phyloP scores from a whole-genome alignment of 2,888 invertebrate species.

The Amphiduros pacificus region DNA sequence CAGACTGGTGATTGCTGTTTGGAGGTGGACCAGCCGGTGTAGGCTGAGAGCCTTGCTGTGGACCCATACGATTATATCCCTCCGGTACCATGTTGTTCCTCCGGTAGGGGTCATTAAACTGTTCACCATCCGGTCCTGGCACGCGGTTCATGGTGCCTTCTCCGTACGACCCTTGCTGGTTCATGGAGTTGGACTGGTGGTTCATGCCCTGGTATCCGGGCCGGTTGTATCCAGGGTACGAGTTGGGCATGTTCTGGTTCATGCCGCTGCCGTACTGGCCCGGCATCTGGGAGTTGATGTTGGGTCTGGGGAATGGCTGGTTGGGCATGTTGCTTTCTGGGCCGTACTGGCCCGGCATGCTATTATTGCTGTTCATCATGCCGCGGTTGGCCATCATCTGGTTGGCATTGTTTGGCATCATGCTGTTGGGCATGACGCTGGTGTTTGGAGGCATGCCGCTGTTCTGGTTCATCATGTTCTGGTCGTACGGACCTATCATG shows the following conservation, averaged over 20 bases:
- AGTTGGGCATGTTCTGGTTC: constrained; percentile 1
- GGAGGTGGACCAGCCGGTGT: not conserved
- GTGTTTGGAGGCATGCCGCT: constrained; percentile 6
- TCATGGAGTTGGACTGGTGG: not conserved
- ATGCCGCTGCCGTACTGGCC: not conserved
- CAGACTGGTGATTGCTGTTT: too few species aligned
- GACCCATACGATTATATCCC: too few species aligned
- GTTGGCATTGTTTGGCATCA: constrained; percentile 4
- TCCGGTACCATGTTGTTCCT: constrained; percentile 1
- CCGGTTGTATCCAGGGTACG: not conserved
- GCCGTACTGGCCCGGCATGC: not conserved
- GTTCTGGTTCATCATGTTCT: constrained; percentile 7
- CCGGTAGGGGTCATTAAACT: constrained; percentile 18
- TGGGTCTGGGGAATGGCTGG: constrained; percentile 10
- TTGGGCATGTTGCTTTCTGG: too few species aligned
- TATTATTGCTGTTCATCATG: constrained; percentile 2
- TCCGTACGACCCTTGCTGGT: constrained; percentile 1
- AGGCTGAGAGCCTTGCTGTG: not conserved
- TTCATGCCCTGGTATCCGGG: not conserved
- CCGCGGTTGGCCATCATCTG: constrained; percentile 18
- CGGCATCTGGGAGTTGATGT: constrained; percentile 3
- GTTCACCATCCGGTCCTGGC: not conserved
- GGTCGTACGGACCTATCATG: constrained; percentile 30
- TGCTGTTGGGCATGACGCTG: constrained; percentile 4
- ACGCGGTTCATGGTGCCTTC: not conserved